phyloP scores from a whole-genome alignment of 2,113 vertebrate genomes.

The Rynchops niger region DNA sequence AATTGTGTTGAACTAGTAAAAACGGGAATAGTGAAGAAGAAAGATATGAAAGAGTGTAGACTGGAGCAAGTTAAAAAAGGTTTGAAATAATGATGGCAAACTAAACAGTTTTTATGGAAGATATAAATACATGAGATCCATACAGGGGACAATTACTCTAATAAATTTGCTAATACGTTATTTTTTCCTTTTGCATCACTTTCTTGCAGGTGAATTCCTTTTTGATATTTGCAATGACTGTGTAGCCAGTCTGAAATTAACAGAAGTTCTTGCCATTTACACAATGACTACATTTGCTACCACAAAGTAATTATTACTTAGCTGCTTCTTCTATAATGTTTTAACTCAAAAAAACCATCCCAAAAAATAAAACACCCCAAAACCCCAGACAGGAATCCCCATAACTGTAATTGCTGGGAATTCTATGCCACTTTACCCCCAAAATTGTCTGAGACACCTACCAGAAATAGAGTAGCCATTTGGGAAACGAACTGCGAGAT shows the following conservation, averaged over 20 bases:
- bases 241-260: neutral
- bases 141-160: neutral
- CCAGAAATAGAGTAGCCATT: neutral
- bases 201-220: neutral
- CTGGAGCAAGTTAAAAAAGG: neutral
- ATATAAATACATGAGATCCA: neutral
- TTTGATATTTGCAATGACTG: neutral
- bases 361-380: neutral
- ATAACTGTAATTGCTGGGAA: neutral
- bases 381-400: neutral
- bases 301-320: neutral
- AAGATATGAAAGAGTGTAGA: neutral
- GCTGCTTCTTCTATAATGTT: neutral
- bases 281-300: neutral
- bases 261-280: neutral
- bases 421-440: neutral
- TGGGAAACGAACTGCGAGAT: neutral
- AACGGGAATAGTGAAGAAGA: neutral
- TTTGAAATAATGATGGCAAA: neutral
- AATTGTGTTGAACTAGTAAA: neutral
- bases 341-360: neutral
- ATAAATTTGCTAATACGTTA: neutral
- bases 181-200: neutral
- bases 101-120: neutral
- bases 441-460: neutral